These are phyloP conservation scores for Diarsia mendica DNA, from an alignment of 2,888 invertebrate species.

Conservation along the genomic window DNA sequence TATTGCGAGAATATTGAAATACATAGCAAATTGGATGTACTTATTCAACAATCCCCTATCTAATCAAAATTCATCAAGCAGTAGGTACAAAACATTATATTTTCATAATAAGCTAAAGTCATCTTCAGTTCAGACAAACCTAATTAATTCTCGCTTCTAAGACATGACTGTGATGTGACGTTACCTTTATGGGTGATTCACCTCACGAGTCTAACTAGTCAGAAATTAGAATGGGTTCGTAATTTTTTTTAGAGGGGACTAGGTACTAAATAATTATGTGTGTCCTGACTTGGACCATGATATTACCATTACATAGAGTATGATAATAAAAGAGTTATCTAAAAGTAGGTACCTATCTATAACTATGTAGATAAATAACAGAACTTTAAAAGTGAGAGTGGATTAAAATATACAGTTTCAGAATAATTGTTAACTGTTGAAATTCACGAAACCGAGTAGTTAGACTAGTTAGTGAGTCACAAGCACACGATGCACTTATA, in stretches of 20 bases:
- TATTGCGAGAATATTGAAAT: constrained; percentile 23
- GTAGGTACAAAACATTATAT: background rate
- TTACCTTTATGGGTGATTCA: constrained; percentile 54
- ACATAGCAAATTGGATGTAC: background rate
- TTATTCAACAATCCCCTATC: background rate
- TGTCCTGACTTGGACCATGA: background rate
- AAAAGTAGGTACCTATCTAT: background rate
- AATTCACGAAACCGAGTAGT: constrained; percentile 13
- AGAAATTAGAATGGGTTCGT: constrained; percentile 15
- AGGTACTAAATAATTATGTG: no score
- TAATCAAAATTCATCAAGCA: background rate
- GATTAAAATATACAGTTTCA: constrained; percentile 1
- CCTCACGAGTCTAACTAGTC: constrained; percentile 30
- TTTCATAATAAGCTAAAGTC: constrained; percentile 1
- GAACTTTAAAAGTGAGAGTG: constrained; percentile 15
- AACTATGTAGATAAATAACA: background rate
- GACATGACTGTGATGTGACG: constrained; percentile 32
- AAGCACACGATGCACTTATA: background rate
- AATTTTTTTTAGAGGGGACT: background rate
- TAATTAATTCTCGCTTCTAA: constrained; percentile 1
- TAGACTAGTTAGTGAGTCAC: background rate
- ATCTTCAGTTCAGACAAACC: background rate
- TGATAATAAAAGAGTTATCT: background rate
- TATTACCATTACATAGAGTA: background rate
- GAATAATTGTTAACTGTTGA: background rate